Evolutionary conservation across 92 coral and sea anemone genomes (phyloP), one percentile per base, ranked within the genome.

Genomic region (Muricea muricata): DNA sequence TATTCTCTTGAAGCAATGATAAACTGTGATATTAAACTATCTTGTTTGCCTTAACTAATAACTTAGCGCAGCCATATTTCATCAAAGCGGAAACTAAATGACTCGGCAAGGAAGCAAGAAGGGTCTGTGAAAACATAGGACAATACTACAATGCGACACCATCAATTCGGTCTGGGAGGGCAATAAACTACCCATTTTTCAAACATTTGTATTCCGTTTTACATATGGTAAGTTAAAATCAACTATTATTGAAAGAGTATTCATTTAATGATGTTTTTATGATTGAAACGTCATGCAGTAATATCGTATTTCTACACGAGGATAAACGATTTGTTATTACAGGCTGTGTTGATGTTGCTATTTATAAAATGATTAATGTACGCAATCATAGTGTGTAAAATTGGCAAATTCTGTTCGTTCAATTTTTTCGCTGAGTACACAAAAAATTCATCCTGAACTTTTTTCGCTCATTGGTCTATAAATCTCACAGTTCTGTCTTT

Each of bases 71-170:
- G 34, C 65, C 65, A 75, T 75, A 75, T 75, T 48, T 75, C 80
- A 75, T 75, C 80, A 13, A 45, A 50, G 21, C 80, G 80, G 80
- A 75, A 46, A 50, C 80, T 15, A 28, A 28, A 23, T 21, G 80
- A 50, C 61, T 47, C 8, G 29, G 39, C 18, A 33, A 50, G 65
- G 80, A 48, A 75, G 23, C 65, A 26, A 0, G 61, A 50, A 34
- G 80, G 65, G 65, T 75, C 65, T 75, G 80, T 47, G 42, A 15
- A 75, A 75, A 75, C 80, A 75, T 24, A 7, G 52, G 80, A 52
- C 80, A 23, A 75, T 75, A 18, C 24, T 42, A 71, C 34, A 26
- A 71, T 0, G 25, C 28, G 37, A 52, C 4, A 52, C 56, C 23
- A 52, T 52, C 60, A 52, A 52, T 52, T 52, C 60, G 7, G 23